Evolutionary conservation across 1,140 invertebrate species (phyloP), one percentile per base, ranked within the genome.

Genomic region (Sycophaga agraensis): DNA sequence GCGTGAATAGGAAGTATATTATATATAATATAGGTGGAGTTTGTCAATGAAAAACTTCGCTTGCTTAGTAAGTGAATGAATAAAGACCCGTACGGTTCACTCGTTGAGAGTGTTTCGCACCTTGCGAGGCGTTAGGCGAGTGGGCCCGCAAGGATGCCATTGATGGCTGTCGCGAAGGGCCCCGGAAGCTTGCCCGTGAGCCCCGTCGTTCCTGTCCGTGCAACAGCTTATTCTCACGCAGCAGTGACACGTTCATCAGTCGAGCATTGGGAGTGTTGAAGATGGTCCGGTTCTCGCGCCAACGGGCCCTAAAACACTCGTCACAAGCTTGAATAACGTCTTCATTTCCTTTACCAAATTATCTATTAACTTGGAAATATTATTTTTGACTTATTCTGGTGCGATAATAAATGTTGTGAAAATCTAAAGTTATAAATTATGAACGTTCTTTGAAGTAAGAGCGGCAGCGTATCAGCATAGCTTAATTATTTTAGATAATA

Each of bases 261-360:
- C 91, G 85, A 19, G 93, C 92, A 74, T 95, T 95, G n/a, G 93
- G 93, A 26, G 93, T 95, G 74, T 96, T 96, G 83, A 96, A 95
- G 70, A 96, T 95, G 17, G 92, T 93, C 2, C 93, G 84, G 77
- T 94, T 95, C 72, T 95, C 93, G 65, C 89, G 86, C 90, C 93
- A 96, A 69, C 92, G 85, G 19, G 93, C 93, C 74, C 93, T 95
- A 82, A 46, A 24, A 51, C 4, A n/a, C n/a, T n/a, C n/a, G n/a
- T n/a, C n/a, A n/a, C n/a, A n/a, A n/a, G n/a, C n/a, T n/a, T n/a
- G n/a, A n/a, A n/a, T n/a, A n/a, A n/a, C n/a, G n/a, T n/a, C n/a
- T n/a, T n/a, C n/a, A n/a, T n/a, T n/a, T n/a, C n/a, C n/a, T n/a
- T n/a, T n/a, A n/a, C n/a, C n/a, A n/a, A n/a, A n/a, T n/a, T n/a